Evolutionary conservation across 2,797 vertebrate genomes (phyloP), one percentile per base, ranked within the genome.

Genomic region (Prionace glauca): DNA sequence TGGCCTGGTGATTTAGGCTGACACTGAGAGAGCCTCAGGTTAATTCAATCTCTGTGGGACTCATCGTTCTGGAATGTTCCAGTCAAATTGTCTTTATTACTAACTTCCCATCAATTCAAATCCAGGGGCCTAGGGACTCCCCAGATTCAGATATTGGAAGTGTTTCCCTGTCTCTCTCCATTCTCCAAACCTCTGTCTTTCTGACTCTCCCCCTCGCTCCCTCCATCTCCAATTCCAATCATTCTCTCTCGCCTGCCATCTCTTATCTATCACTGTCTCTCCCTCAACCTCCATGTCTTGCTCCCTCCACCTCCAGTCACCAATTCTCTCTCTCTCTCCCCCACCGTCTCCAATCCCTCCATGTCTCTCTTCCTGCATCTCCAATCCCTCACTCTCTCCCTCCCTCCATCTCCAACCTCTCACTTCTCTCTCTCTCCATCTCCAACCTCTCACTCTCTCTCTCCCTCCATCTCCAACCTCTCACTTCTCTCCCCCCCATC

Each of bases 151-250:
- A 29, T 65, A 65, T 11, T 14, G 14, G 7, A 65, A 14, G 0
- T 65, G 14, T 91, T 8, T 36, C 95, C 29, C 45, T 87, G 95
- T 96, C 87, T 22, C 36, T 96, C 29, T 95, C 96, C 95, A 90
- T 79, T 95, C 84, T 84, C 95, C 96, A 69, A 16, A 56, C 3
- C 50, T 96, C 95, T 96, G 96, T 96, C 96, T 71, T 20, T 71
- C 69, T 71, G 22, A 5, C 22, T 95, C 95, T 88, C 20, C 81
- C 71, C 81, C 22, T 50, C 45, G 45, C 45, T 50, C 3, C 45
- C 45, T 50, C 45, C 45, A 50, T 50, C 45, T n/a, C 29, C 50
- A n/a, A n/a, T 29, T 24, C n/a, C 91, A 12, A 8, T 94, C 91
- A 20, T 32, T 26, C 26, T 45, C 41, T 22, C 87, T 45, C 26